Base-by-base conservation (phyloP, 2,888 invertebrate genomes). In the Drosophila multiciliata region DNA sequence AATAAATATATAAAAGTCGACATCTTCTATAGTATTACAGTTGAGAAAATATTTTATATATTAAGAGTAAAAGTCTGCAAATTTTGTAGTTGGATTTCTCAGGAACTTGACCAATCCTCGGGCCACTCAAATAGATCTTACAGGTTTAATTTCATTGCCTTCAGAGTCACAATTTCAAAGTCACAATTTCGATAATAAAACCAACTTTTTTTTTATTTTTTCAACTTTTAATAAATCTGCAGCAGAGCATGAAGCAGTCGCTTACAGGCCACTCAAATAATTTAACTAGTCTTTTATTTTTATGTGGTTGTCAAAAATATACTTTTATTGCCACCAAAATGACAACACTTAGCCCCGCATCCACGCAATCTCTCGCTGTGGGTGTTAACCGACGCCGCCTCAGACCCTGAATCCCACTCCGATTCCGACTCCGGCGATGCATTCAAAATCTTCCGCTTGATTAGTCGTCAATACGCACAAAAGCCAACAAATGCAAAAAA, bases 381-480 rank as follows among this genome's bases (percentile, higher is more conserved):
- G 79, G 80, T 77, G 78, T 78, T 73, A 74, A 53, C 77, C 53
- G 36, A 36, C 52, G 54, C 52, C 61, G 40, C 32, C 73, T 79
- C 69, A 1, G 15, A 45, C 15, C 45, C 15, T 4, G 23, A 36
- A 23, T 54, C 17, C 35, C 20, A 53, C 15, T 23, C 23, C 23
- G 23, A 17, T 7, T 23, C 9, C 0, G 17, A 26, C 26, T 38
- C 7, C 36, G 7, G 45, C 12, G 23, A 38, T 55, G 57, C 82
- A 87, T 90, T 89, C 88, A 90, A 89, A 89, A 90, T 90, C 89
- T 89, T 89, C 88, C 90, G 74, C 87, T 81, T 89, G 89, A 89
- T 90, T 89, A 88, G 90, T 80, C 82, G 82, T 87, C 88, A 87
- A 89, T 89, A 85, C 80, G 89, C 80, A 87, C 80, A 84, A 75